A percentile compares a stretch with the other conserved stretches of the same genome.
These are phyloP conservation scores for Apostichopus parvimensis DNA, from an alignment of 35 echinoderm and acorn worm genomes.

Conservation along the genomic window DNA sequence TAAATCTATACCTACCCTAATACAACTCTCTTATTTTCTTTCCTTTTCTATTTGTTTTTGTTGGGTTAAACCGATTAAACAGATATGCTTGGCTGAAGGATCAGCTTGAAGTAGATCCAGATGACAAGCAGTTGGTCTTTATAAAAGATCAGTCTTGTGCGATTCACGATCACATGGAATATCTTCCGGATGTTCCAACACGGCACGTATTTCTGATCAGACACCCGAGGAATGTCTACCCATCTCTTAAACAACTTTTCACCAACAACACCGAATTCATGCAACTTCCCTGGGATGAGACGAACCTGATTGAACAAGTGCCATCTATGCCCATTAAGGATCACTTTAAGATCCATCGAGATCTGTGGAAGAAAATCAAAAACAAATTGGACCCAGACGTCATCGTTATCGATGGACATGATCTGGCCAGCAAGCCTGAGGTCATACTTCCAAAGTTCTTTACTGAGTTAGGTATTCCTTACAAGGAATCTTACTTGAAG, in stretches of 20 bases:
- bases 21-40: not conserved
- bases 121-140: not conserved
- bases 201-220: not conserved
- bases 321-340: not conserved
- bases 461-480: too few species aligned
- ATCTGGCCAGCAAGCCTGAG: not conserved
- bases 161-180: not conserved
- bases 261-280: not conserved
- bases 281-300: not conserved
- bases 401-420: too few species aligned
- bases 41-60: too few species aligned
- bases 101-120: not conserved
- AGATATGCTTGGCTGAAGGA: not conserved
- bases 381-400: not conserved
- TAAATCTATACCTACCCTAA: not conserved
- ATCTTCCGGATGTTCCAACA: not conserved
- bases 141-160: not conserved
- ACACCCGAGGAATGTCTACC: not conserved
- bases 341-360: slow-evolving; percentile 4
- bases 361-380: not conserved
- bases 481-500: not conserved
- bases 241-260: not conserved
- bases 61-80: too few species aligned
- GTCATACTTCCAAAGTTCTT: too few species aligned
- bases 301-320: not conserved